These are phyloP conservation scores for Sinopyrophorus schimmeli DNA, from an alignment of 2,888 invertebrate species.

Conservation along the genomic window DNA sequence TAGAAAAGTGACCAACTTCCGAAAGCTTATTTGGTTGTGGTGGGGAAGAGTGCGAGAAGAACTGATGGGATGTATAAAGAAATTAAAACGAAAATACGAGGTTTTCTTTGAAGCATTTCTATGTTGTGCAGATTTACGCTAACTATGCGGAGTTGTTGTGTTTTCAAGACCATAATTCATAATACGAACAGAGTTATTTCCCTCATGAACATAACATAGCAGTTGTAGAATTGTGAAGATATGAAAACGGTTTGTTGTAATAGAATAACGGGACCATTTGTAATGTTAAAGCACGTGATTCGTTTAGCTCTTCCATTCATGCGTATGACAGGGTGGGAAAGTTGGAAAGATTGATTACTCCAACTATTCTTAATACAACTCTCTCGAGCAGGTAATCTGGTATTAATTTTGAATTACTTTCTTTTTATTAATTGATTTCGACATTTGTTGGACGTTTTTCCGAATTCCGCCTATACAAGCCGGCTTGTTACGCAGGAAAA, in stretches of 20 bases:
- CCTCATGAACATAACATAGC: conserved; percentile 4
- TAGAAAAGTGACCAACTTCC: too few relatives aligned
- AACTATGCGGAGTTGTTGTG: too few relatives aligned
- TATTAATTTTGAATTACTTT: conserved; percentile 13
- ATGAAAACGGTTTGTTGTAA: conserved; percentile 11
- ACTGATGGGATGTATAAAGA: too few relatives aligned
- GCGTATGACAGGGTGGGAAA: conserved; percentile 13
- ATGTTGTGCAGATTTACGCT: too few relatives aligned
- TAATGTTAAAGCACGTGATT: conserved; percentile 13
- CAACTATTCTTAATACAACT: conserved; percentile 11
- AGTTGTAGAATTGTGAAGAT: conserved; percentile 8
- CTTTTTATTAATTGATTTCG: conserved; percentile 3
- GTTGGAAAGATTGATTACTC: conserved; percentile 8
- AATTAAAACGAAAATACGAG: too few relatives aligned
- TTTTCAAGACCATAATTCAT: conserved; percentile 4
- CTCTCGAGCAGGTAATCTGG: conserved; percentile 8
- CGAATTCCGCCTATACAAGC: too few relatives aligned
- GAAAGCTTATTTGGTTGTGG: too few relatives aligned
- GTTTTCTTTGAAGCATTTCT: too few relatives aligned
- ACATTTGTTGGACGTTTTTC: too few relatives aligned
- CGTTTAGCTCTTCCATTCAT: conserved; percentile 14
- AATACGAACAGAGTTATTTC: conserved; percentile 6
- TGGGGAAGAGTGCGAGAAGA: too few relatives aligned
- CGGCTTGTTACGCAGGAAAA: too few relatives aligned
- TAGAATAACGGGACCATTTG: conserved; percentile 16